These are phyloP conservation scores for Pipa parva DNA, from an alignment of 2,113 vertebrate genomes.

Conservation along the genomic window DNA sequence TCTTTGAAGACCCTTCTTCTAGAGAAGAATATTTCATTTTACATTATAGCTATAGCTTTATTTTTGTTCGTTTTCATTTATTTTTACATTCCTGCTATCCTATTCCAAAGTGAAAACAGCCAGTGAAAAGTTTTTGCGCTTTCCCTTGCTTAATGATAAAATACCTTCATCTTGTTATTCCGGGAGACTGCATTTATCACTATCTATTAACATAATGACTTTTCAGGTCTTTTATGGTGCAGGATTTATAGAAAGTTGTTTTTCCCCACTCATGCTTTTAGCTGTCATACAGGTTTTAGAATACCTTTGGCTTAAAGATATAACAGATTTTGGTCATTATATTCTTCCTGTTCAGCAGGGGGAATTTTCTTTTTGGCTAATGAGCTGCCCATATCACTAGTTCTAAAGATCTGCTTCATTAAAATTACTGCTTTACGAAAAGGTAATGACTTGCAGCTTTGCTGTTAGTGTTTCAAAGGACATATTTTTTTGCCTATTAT, in stretches of 20 bases:
- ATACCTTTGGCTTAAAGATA: constrained; percentile 60
- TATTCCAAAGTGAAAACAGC: neutral
- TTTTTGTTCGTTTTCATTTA: neutral
- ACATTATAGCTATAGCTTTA: too few species aligned
- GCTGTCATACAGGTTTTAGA: constrained; percentile 50
- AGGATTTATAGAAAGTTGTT: neutral
- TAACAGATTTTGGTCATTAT: constrained; percentile 59
- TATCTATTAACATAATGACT: neutral
- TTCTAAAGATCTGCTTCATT: constrained; percentile 63
- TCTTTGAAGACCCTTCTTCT: too few species aligned
- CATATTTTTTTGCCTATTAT: constrained; percentile 59
- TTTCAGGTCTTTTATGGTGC: neutral
- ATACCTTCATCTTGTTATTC: neutral
- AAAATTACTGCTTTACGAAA: constrained; percentile 56
- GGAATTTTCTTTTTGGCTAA: constrained; percentile 59
- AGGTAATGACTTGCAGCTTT: constrained; percentile 55
- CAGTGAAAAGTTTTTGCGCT: neutral
- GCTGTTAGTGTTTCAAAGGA: constrained; percentile 52
- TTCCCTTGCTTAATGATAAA: neutral
- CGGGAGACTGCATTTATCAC: neutral
- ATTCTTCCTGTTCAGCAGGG: constrained; percentile 58
- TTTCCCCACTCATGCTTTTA: neutral
- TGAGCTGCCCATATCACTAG: constrained; percentile 62
- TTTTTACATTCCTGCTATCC: neutral
- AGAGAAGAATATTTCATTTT: too few species aligned